phyloP scores from a whole-genome alignment of 2,888 invertebrate genomes.

The Halocaridina rubra region DNA sequence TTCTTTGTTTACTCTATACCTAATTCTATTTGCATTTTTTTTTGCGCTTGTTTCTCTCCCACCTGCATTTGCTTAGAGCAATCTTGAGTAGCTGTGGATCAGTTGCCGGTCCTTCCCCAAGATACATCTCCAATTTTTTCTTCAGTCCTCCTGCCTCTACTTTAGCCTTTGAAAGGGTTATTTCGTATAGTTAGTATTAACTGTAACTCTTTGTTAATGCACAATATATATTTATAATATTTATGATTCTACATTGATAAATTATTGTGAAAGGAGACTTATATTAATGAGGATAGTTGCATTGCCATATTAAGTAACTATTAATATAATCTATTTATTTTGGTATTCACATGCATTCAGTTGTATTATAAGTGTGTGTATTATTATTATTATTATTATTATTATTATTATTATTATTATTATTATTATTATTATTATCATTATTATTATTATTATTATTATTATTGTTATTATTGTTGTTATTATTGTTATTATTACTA shows the following conservation, averaged over 20 bases:
- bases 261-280: background rate
- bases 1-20: no score
- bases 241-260: no score
- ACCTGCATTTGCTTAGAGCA: constrained; percentile 51
- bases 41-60: no score
- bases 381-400: no score
- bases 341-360: background rate
- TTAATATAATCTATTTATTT: background rate
- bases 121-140: constrained; percentile 5
- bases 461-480: no score
- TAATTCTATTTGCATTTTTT: no score
- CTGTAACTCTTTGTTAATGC: background rate
- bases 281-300: background rate
- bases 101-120: background rate
- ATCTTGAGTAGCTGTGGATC: constrained; percentile 40
- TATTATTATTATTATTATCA: no score
- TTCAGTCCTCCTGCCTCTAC: constrained; percentile 28
- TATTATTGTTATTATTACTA: no score
- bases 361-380: no score
- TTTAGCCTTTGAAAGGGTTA: background rate
- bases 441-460: no score
- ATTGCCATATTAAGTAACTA: background rate
- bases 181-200: background rate
- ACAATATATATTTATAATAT: no score
- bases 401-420: no score